A percentile compares a stretch with the other conserved stretches of the same genome.
Evolutionary conservation across 1,140 invertebrate species (phyloP).

Genomic region (Harpegnathos saltator): DNA sequence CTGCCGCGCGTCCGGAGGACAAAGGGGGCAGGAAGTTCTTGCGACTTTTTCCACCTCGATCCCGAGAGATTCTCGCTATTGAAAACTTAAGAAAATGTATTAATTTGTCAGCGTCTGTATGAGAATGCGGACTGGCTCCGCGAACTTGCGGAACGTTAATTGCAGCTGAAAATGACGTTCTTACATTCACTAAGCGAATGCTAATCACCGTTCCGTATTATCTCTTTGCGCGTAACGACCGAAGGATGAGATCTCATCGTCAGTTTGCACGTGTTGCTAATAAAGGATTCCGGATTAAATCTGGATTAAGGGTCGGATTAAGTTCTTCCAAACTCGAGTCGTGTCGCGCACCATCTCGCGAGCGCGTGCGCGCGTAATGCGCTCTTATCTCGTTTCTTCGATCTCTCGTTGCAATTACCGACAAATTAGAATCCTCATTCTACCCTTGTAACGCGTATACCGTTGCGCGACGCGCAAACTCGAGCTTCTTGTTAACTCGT

Average conservation of each 20-base stretch:
- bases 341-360: not conserved
- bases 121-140: not conserved
- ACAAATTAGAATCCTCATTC: no score
- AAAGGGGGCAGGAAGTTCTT: constrained; percentile 29
- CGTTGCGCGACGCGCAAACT: no score
- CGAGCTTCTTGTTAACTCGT: no score
- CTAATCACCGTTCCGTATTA: constrained; percentile 14
- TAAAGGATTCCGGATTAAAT: constrained; percentile 35
- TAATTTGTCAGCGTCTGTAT: constrained; percentile 45
- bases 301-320: constrained; percentile 24
- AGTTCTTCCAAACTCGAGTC: not conserved
- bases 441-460: no score
- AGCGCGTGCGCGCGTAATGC: not conserved
- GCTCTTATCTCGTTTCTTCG: no score
- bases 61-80: constrained; percentile 1
- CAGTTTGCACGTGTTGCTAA: constrained; percentile 45
- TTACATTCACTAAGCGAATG: constrained; percentile 42
- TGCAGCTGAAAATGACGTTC: constrained; percentile 19
- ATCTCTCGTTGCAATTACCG: no score
- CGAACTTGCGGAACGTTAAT: constrained; percentile 33
- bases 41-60: constrained; percentile 39
- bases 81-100: constrained; percentile 53
- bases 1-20: not conserved
- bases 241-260: constrained; percentile 27
- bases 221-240: constrained; percentile 12